phyloP scores from a whole-genome alignment of 2,113 vertebrate species.

The Apteryx mantelli region DNA sequence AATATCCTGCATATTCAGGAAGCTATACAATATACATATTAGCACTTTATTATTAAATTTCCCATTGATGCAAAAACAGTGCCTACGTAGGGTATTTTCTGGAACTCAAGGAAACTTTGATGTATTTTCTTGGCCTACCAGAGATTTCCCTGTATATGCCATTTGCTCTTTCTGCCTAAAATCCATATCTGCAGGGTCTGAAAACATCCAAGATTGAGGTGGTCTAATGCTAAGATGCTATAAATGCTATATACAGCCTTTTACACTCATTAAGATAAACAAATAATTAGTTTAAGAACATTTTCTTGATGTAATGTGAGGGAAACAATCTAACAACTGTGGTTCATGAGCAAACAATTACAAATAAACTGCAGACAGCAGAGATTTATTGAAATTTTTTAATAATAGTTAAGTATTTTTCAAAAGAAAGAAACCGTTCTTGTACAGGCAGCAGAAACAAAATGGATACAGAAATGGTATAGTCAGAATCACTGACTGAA shows the following conservation, averaged over 20 bases:
- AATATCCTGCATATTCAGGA: not conserved
- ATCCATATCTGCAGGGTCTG: conserved; percentile 9
- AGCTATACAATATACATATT: not conserved
- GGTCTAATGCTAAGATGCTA: not conserved
- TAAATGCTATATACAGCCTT: not conserved
- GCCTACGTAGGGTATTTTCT: not conserved
- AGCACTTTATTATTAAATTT: not conserved
- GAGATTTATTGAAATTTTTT: not conserved
- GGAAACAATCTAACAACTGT: not conserved
- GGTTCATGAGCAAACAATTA: not conserved
- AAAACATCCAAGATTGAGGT: not conserved
- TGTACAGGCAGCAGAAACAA: not conserved
- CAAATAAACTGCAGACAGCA: not conserved
- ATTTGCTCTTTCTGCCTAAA: conserved; percentile 37
- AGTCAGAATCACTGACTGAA: not conserved
- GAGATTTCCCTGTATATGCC: not conserved
- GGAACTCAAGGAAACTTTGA: conserved; percentile 19
- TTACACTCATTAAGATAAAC: not conserved
- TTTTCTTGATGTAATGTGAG: not conserved
- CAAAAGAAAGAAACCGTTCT: not conserved
- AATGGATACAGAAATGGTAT: not conserved
- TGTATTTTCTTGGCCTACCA: conserved; percentile 6
- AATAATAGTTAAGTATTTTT: not conserved
- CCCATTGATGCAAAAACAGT: not conserved
- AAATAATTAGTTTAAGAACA: conserved; percentile 25